These are phyloP conservation scores for Orthosia cruda DNA, from an alignment of 2,888 invertebrate genomes.

Conservation along the genomic window DNA sequence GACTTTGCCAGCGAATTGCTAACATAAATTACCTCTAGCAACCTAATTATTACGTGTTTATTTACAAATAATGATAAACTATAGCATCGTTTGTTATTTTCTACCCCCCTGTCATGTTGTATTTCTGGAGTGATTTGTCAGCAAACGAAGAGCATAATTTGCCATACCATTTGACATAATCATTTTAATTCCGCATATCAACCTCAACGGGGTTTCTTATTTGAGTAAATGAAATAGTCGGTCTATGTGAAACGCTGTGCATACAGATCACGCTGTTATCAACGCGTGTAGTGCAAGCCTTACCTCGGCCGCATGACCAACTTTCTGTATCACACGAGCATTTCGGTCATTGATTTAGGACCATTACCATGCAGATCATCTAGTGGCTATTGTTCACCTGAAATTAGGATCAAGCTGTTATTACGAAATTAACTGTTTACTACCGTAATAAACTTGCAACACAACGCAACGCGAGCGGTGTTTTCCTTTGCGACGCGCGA, in stretches of 20 bases:
- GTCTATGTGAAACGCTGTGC: conserved; percentile 66
- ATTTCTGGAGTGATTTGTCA: conserved; percentile 18
- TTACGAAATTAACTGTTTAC: conserved; percentile 71
- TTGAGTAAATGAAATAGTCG: conserved; percentile 58
- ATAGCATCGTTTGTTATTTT: conserved; percentile 29
- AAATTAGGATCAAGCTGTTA: conserved; percentile 76
- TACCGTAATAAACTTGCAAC: conserved; percentile 29
- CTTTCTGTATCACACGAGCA: conserved; percentile 81
- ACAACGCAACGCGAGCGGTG: background rate
- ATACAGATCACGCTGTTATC: conserved; percentile 80
- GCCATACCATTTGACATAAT: conserved; percentile 2
- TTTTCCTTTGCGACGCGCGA: conserved; percentile 3
- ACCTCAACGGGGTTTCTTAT: conserved; percentile 23
- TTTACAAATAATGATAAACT: conserved; percentile 53
- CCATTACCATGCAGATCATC: conserved; percentile 85
- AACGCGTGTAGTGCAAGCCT: conserved; percentile 74
- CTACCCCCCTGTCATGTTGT: conserved; percentile 14
- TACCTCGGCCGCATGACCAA: conserved; percentile 85
- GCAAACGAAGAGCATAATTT: background rate
- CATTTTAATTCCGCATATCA: conserved; percentile 3
- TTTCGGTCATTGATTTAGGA: conserved; percentile 81
- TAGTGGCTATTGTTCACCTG: conserved; percentile 70
- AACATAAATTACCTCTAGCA: conserved; percentile 73
- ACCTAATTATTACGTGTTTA: conserved; percentile 72
- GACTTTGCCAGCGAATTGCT: conserved; percentile 75